A percentile compares a stretch with the other conserved stretches of the same genome.
Conservation (phyloP, 2,797 vertebrate species). For the Neopelma chrysocephalum region DNA sequence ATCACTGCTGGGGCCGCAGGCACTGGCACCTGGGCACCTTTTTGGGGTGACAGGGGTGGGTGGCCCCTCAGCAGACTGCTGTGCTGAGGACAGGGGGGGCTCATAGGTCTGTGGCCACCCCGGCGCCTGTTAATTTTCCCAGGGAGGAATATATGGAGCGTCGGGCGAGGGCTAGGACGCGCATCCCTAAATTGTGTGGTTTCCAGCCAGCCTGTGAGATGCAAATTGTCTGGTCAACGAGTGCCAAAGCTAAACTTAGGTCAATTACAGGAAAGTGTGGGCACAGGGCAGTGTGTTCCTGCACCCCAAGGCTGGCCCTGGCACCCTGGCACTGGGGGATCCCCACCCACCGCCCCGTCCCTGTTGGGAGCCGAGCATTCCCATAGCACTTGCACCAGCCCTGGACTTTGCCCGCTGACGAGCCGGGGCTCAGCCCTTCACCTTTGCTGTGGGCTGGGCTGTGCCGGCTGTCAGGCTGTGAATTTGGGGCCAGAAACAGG, state of each 20-base stretch:
- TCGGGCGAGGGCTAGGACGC: not conserved
- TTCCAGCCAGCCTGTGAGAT: conserved; percentile 46
- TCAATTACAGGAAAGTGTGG: not conserved
- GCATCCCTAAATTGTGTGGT: conserved; percentile 25
- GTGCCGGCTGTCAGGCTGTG: not conserved
- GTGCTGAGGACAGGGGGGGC: not conserved
- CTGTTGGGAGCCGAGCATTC: rapidly evolving
- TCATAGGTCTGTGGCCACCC: not conserved
- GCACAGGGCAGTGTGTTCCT: not conserved
- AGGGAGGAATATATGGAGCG: not conserved
- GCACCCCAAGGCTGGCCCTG: not conserved
- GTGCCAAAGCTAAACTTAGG: not conserved
- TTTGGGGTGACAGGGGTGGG: not conserved
- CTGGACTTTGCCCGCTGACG: not conserved
- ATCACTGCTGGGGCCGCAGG: not conserved
- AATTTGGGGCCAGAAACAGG: not conserved
- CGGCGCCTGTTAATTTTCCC: not conserved
- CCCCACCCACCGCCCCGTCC: rapidly evolving
- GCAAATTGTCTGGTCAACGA: conserved; percentile 25
- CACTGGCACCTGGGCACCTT: not conserved
- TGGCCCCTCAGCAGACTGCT: not conserved
- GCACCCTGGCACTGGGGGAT: rapidly evolving
- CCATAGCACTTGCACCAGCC: not conserved
- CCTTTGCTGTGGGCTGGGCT: not conserved
- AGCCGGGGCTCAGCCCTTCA: not conserved